These are phyloP conservation scores for Protaetia brevitarsis DNA, from an alignment of 1,140 invertebrate species.

Conservation along the genomic window DNA sequence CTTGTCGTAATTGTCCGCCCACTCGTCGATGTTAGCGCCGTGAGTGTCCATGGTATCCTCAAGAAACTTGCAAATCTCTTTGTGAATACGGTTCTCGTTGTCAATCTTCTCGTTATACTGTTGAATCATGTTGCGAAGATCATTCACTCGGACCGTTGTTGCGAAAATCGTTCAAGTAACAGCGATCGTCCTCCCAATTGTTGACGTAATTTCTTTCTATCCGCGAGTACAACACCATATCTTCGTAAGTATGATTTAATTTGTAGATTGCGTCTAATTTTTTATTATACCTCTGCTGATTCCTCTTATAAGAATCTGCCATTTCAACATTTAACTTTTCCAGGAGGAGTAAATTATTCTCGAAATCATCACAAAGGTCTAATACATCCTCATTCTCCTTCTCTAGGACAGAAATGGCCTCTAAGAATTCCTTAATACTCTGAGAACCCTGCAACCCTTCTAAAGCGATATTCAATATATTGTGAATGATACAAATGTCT, in stretches of 20 bases:
- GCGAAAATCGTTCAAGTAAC: slow-evolving; percentile 28
- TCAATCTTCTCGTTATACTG: slow-evolving; percentile 28
- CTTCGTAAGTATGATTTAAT: slow-evolving; percentile 39
- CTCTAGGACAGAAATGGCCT: not conserved
- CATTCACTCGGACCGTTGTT: slow-evolving; percentile 23
- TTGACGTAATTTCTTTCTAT: slow-evolving; percentile 34
- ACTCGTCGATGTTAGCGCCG: slow-evolving; percentile 29
- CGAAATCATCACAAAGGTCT: not conserved
- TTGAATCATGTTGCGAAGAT: slow-evolving; percentile 27
- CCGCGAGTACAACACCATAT: slow-evolving; percentile 30
- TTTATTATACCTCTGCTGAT: not conserved
- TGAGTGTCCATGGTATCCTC: not conserved
- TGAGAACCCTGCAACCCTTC: not conserved
- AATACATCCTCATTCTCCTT: slow-evolving; percentile 17
- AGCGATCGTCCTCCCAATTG: slow-evolving; percentile 35
- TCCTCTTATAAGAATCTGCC: not conserved
- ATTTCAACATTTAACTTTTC: not conserved
- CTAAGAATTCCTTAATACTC: slow-evolving; percentile 12
- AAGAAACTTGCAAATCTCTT: slow-evolving; percentile 34
- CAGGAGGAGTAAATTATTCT: not conserved
- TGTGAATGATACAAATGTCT: slow-evolving; percentile 21
- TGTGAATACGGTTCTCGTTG: slow-evolving; percentile 36
- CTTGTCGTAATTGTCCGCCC: slow-evolving; percentile 38
- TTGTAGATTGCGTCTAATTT: slow-evolving; percentile 30
- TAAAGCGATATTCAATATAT: slow-evolving; percentile 12